These are phyloP conservation scores for Belgica antarctica DNA, from an alignment of 2,888 invertebrate species.

Conservation along the genomic window DNA sequence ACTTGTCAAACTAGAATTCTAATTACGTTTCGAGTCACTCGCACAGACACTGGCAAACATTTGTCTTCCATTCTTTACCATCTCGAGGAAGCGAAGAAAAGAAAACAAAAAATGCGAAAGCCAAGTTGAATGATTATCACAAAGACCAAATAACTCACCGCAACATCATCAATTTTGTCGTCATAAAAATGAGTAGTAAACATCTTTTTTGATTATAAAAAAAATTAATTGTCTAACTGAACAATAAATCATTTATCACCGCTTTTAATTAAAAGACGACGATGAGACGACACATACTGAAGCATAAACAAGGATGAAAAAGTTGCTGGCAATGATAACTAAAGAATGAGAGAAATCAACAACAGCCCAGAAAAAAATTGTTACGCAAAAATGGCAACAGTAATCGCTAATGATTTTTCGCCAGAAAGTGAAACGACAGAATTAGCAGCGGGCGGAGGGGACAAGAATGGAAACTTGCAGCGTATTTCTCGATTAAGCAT, in stretches of 20 bases:
- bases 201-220: constrained; percentile 39
- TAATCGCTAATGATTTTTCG: constrained; percentile 37
- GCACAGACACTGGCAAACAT: neutral
- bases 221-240: constrained; percentile 43
- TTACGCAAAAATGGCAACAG: no score
- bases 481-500: constrained; percentile 42
- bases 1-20: neutral
- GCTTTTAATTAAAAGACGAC: constrained; percentile 42
- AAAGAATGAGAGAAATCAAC: neutral
- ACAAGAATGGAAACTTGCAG: no score
- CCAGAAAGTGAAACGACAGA: neutral
- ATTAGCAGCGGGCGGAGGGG: no score
- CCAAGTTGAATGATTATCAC: constrained; percentile 29
- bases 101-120: neutral
- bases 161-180: constrained; percentile 41
- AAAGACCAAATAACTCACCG: constrained; percentile 35
- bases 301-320: constrained; percentile 26
- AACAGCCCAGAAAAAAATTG: no score
- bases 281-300: neutral
- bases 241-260: constrained; percentile 44
- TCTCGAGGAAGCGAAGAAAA: no score
- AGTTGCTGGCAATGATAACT: constrained; percentile 30
- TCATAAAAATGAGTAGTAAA: constrained; percentile 42
- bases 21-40: neutral
- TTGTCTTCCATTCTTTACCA: constrained; percentile 4